Evolutionary conservation across 1,140 invertebrate species (phyloP), one percentile per base, ranked within the genome.

Genomic region (Drosophila albomicans): DNA sequence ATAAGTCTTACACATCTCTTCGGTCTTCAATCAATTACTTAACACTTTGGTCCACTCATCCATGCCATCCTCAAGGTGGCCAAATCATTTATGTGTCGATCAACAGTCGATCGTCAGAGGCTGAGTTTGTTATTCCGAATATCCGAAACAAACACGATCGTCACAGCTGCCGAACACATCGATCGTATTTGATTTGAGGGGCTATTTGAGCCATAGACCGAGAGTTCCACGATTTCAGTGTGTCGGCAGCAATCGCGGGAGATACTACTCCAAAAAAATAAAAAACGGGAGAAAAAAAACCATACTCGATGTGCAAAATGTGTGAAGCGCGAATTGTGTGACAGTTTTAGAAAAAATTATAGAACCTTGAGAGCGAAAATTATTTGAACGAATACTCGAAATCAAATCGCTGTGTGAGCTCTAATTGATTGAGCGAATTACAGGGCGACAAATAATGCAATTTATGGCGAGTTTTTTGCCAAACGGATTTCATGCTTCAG

Each of bases 161-260:
- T 69, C 38, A 67, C 43, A 72, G 63, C 30, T 76, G 72, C 67
- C 81, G 72, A 84, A 69, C 62, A 58, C 77, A 41, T 54, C 81
- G 62, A 86, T 81, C 75, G 79, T 45, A 45, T 59, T 63, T 32
- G 48, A 35, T 52, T 45, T 61, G 7, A 3, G 35, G 35, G 75
- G 65, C 56, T 86, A 81, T 73, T 76, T 59, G 66, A 86, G 67
- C 63, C 20, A 35, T 10, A 30, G 1, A 54, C 46, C 16, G 25
- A 32, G 30, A 11, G 35, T 15, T 70, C 1, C 8, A 61, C 48
- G 41, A 64, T 61, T 80, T 87, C 74, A 87, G 84, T 87, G 49
- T 61, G 81, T 58, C 56, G 79, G 62, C 80, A 89, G 67, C 84
- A 78, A 84, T 89, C 84, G 68, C 70, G 77, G 73, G 64, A 43